Conservation (phyloP, 2,888 invertebrate genomes). For the Tryphoninae sp. region DNA sequence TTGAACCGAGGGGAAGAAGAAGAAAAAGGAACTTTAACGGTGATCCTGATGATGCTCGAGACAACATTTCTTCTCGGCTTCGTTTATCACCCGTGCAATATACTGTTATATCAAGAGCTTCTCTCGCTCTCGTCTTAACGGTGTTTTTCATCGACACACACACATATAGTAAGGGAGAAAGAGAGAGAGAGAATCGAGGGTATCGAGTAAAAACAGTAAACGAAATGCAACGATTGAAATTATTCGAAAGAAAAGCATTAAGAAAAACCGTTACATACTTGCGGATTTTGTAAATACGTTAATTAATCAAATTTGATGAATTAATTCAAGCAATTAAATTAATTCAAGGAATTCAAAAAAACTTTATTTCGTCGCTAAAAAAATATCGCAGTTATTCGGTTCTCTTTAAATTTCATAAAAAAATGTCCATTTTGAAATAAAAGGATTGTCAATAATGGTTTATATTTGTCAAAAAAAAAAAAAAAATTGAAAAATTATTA, state of each 20-base stretch:
- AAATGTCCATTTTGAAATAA: too few species aligned
- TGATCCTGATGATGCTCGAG: slow-evolving; percentile 41
- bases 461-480: not conserved
- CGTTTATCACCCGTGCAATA: slow-evolving; percentile 51
- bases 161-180: not conserved
- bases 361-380: too few species aligned
- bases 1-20: not conserved
- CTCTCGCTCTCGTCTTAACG: slow-evolving; percentile 43
- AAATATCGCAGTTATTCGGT: too few species aligned
- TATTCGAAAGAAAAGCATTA: slow-evolving; percentile 27
- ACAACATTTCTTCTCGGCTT: slow-evolving; percentile 30
- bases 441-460: not conserved
- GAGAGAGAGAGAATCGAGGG: slow-evolving; percentile 9
- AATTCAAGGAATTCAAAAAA: too few species aligned
- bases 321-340: too few species aligned
- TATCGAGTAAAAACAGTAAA: slow-evolving; percentile 9
- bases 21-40: slow-evolving; percentile 54
- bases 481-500: not conserved
- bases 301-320: not conserved
- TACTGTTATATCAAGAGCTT: slow-evolving; percentile 52
- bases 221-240: slow-evolving; percentile 42
- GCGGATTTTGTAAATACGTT: slow-evolving; percentile 8
- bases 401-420: too few species aligned
- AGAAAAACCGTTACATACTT: slow-evolving; percentile 43
- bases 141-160: slow-evolving; percentile 28